Conservation (phyloP, 92 coral and sea anemone genomes). For the Paramuricea clavata region DNA sequence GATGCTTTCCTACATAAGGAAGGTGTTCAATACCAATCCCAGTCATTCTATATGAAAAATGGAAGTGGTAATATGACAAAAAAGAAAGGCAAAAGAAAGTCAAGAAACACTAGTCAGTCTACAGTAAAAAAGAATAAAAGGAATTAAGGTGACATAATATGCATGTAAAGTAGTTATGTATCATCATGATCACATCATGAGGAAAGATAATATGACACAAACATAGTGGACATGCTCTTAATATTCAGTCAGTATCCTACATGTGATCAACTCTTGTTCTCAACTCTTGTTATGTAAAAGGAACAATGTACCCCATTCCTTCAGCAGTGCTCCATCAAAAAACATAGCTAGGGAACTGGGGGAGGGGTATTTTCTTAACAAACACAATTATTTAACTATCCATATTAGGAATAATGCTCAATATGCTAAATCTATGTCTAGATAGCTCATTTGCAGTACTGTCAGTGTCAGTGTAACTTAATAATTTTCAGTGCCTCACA, state of each 20-base stretch:
- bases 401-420: background rate
- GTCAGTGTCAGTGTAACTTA: too few relatives aligned
- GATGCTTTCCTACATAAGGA: constrained; percentile 64
- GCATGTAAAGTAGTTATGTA: background rate
- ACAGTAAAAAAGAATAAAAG: background rate
- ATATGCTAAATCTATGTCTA: background rate
- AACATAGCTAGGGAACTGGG: background rate
- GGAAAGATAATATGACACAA: background rate
- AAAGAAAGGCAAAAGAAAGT: background rate
- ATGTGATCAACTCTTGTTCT: too few relatives aligned
- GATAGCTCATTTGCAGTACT: too few relatives aligned
- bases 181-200: background rate
- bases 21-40: constrained; percentile 66
- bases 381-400: background rate
- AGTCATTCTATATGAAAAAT: constrained; percentile 49
- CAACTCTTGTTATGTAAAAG: too few relatives aligned
- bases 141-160: background rate
- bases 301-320: background rate
- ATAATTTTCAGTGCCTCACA: background rate
- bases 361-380: background rate
- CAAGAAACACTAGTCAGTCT: background rate
- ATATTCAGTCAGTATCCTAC: too few relatives aligned
- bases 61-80: background rate
- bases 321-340: background rate
- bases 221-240: too few relatives aligned